Evolutionary conservation across 2,113 vertebrate species (phyloP).

Genomic region (Leucosticte australis): DNA sequence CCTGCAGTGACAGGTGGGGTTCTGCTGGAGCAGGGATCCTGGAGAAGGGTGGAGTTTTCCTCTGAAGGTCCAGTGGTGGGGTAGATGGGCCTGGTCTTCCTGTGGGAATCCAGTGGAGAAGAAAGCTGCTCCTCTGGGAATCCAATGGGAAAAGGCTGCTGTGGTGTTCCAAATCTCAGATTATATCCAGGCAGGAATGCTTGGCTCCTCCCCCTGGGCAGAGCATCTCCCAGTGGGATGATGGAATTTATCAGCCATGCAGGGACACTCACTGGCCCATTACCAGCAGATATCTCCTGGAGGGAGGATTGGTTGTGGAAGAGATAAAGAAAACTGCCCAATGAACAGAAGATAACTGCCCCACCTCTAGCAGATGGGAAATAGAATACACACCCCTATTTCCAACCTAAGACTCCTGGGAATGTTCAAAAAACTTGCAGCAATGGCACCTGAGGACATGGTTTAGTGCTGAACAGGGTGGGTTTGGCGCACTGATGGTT

Average conservation of each 20-base stretch:
- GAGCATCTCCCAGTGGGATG: background rate
- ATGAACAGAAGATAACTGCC: background rate
- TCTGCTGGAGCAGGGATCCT: background rate
- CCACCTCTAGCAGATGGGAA: background rate
- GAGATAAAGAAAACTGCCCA: background rate
- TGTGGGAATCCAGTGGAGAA: background rate
- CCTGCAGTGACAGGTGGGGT: background rate
- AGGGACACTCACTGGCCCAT: background rate
- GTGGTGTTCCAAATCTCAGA: background rate
- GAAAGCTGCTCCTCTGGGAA: background rate
- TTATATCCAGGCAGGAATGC: background rate
- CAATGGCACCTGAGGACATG: too few species aligned
- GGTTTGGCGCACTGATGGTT: rapidly evolving
- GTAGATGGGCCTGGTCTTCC: background rate
- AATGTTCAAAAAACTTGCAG: rapidly evolving
- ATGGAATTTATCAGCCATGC: background rate
- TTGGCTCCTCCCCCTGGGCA: background rate
- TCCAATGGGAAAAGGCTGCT: background rate
- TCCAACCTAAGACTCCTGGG: background rate
- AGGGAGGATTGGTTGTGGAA: background rate
- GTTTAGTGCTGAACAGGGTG: background rate
- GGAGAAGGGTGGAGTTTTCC: background rate
- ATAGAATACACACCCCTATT: background rate
- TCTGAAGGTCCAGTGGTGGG: rapidly evolving
- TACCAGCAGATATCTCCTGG: background rate